phyloP scores from a whole-genome alignment of 2,113 vertebrate genomes.

The Thamnaconus septentrionalis region DNA sequence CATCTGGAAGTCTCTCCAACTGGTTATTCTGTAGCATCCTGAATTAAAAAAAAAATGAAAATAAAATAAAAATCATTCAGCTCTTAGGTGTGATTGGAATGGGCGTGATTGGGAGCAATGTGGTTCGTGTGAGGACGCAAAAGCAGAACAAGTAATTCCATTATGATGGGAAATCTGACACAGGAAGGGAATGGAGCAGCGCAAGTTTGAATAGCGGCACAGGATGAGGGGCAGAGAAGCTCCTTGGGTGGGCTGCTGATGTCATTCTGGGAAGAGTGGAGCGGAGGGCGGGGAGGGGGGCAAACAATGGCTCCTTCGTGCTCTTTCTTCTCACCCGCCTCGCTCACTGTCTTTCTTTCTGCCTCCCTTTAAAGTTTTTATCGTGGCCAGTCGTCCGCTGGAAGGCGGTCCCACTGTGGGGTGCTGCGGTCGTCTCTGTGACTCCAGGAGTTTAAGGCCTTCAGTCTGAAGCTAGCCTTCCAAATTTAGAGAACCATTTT shows the following conservation, averaged over 20 bases:
- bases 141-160: slow-evolving; percentile 57
- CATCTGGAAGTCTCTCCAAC: slow-evolving; percentile 84
- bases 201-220: slow-evolving; percentile 56
- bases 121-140: slow-evolving; percentile 35
- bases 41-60: slow-evolving; percentile 45
- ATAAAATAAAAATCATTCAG: slow-evolving; percentile 7
- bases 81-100: slow-evolving; percentile 13
- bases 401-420: slow-evolving; percentile 28
- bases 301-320: slow-evolving; percentile 67
- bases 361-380: slow-evolving; percentile 45
- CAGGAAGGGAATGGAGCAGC: slow-evolving; percentile 53
- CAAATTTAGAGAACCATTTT: no score
- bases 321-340: slow-evolving; percentile 24
- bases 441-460: no score
- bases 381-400: slow-evolving; percentile 35
- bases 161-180: slow-evolving; percentile 64
- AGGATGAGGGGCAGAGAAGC: slow-evolving; percentile 60
- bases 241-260: slow-evolving; percentile 80
- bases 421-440: no score
- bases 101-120: slow-evolving; percentile 8
- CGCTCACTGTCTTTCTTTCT: slow-evolving; percentile 29
- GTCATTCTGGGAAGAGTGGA: slow-evolving; percentile 74
- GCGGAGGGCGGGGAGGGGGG: slow-evolving; percentile 63
- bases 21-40: slow-evolving; percentile 98
- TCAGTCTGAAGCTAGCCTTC: no score